A percentile compares a stretch with the other conserved stretches of the same genome.
phyloP scores from a whole-genome alignment of 2,797 vertebrate genomes.

The Falco novaeseelandiae region DNA sequence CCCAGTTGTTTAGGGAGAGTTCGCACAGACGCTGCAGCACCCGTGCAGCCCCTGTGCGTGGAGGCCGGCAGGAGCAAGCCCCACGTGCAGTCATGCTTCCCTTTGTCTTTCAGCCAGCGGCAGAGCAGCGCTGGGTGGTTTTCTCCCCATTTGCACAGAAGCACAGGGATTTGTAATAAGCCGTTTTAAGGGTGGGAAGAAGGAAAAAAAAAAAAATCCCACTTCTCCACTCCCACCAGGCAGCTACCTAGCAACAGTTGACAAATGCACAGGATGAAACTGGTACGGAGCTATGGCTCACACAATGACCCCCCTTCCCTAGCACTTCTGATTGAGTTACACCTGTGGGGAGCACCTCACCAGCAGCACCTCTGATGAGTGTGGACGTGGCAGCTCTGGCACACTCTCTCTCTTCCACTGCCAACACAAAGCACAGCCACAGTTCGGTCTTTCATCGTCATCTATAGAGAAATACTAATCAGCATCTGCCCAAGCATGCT shows the following conservation, averaged over 20 bases:
- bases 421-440: background rate
- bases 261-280: background rate
- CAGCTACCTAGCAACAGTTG: conserved; percentile 9
- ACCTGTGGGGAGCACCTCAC: background rate
- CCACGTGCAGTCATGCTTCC: accelerated
- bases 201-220: too few relatives aligned
- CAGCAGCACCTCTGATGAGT: background rate
- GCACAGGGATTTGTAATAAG: background rate
- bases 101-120: accelerated
- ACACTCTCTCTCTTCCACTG: background rate
- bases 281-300: background rate
- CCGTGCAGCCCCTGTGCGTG: accelerated
- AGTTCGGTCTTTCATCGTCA: background rate
- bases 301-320: background rate
- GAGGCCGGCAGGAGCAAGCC: background rate
- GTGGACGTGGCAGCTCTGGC: background rate
- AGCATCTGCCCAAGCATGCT: background rate
- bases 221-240: background rate
- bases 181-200: accelerated
- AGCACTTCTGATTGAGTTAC: background rate
- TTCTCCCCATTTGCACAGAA: background rate
- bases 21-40: background rate
- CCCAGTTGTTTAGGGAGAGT: accelerated
- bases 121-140: background rate
- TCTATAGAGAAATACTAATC: background rate